These are phyloP conservation scores for Cryptotis parvus DNA, from an alignment of 2,113 vertebrate genomes.

Conservation along the genomic window DNA sequence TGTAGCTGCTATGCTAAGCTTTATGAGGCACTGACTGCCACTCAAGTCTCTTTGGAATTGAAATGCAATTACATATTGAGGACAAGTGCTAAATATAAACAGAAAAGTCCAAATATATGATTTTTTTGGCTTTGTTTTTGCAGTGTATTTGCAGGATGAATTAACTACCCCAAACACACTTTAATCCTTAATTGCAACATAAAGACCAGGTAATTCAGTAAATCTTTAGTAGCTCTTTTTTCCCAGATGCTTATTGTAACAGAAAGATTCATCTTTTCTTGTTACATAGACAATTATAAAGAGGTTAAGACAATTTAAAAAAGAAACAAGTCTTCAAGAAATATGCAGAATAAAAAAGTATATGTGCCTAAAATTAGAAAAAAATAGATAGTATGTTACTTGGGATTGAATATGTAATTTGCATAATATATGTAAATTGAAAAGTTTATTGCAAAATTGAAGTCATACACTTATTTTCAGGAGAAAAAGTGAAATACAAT, in stretches of 20 bases:
- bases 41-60: slow-evolving; percentile 64
- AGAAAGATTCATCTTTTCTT: slow-evolving; percentile 38
- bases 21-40: background rate
- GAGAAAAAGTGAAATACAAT: background rate
- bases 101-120: slow-evolving; percentile 41
- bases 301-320: slow-evolving; percentile 25
- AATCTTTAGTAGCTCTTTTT: slow-evolving; percentile 18
- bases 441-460: background rate
- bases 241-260: background rate
- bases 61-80: slow-evolving; percentile 71
- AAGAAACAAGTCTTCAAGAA: slow-evolving; percentile 35
- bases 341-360: background rate
- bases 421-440: background rate
- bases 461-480: background rate
- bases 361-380: background rate
- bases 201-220: background rate
- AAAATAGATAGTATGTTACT: background rate
- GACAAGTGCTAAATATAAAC: slow-evolving; percentile 73
- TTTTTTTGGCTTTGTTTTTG: slow-evolving; percentile 57
- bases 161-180: slow-evolving; percentile 53
- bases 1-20: background rate
- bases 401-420: background rate
- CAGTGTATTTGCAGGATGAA: slow-evolving; percentile 57
- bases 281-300: background rate
- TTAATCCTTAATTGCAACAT: slow-evolving; percentile 57